Percentiles rank a stretch among this genome's conserved stretches.
Conservation (phyloP, 30 jellyfish, hydroid and myxozoan species). For the Aurelia sp. region DNA sequence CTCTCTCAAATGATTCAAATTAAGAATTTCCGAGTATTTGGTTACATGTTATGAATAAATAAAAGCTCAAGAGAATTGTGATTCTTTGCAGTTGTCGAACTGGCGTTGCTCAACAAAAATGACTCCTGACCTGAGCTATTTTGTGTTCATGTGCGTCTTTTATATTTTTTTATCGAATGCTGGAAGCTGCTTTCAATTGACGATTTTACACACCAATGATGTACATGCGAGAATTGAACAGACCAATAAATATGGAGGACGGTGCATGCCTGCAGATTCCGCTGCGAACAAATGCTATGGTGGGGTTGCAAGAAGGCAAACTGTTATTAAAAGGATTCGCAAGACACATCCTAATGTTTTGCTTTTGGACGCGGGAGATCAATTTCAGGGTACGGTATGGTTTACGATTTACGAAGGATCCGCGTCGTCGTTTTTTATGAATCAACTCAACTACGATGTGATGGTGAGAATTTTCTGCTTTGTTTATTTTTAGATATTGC, state of each 20-base stretch:
- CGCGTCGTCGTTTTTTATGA: constrained; percentile 86
- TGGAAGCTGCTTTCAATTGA: constrained; percentile 61
- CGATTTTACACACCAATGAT: constrained; percentile 92
- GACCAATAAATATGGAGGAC: constrained; percentile 83
- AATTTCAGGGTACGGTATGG: constrained; percentile 96
- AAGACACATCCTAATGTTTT: constrained; percentile 50
- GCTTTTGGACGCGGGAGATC: constrained; percentile 97
- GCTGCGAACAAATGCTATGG: constrained; percentile 78
- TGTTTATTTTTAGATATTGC: background rate
- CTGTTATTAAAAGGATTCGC: constrained; percentile 70
- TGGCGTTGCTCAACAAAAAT: no score
- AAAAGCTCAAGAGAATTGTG: no score
- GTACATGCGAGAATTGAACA: constrained; percentile 91
- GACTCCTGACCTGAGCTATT: background rate
- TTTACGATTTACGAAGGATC: constrained; percentile 84
- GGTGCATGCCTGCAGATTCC: constrained; percentile 56
- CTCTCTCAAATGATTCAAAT: no score
- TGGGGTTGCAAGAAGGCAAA: constrained; percentile 94
- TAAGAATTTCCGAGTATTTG: no score
- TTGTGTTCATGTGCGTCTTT: constrained; percentile 3
- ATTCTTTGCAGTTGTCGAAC: no score
- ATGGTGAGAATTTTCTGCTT: constrained; percentile 72
- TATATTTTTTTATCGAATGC: background rate
- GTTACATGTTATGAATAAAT: no score
- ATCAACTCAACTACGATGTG: constrained; percentile 78